Conservation (phyloP, 2,113 vertebrate genomes). For the Lichenostomus cassidix region DNA sequence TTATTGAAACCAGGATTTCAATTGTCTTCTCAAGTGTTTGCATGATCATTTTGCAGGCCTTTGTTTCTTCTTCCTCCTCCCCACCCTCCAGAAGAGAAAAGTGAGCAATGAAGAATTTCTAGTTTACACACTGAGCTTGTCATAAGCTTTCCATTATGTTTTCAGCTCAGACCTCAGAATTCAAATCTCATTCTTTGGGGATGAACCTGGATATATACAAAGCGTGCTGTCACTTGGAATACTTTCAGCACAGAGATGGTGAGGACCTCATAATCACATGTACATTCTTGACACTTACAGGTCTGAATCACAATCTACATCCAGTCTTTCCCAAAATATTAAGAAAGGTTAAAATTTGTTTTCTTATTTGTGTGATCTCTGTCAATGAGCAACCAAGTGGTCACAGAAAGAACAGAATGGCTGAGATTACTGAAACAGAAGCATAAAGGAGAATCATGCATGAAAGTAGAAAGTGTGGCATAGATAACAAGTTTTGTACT, state of each 20-base stretch:
- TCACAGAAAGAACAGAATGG: neutral
- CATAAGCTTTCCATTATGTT: slow-evolving; percentile 50
- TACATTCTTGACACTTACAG: neutral
- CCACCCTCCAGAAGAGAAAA: neutral
- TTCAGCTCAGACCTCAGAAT: slow-evolving; percentile 22
- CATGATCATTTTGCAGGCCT: neutral
- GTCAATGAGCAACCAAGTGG: neutral
- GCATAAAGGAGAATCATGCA: neutral
- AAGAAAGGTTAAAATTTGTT: neutral
- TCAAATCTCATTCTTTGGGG: slow-evolving; percentile 32
- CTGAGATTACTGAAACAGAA: neutral
- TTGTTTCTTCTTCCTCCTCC: neutral
- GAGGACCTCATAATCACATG: neutral
- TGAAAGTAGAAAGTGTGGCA: neutral
- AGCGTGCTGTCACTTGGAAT: neutral
- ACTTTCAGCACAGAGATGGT: neutral
- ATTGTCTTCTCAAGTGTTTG: neutral
- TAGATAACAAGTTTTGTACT: neutral
- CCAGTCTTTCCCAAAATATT: neutral
- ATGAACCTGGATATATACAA: neutral
- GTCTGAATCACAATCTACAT: neutral
- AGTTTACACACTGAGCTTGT: neutral
- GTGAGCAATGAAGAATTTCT: neutral
- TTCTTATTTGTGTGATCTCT: neutral
- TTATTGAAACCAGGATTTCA: slow-evolving; percentile 18